These are phyloP conservation scores for Falco cherrug DNA, from an alignment of 2,797 vertebrate genomes.

Conservation along the genomic window DNA sequence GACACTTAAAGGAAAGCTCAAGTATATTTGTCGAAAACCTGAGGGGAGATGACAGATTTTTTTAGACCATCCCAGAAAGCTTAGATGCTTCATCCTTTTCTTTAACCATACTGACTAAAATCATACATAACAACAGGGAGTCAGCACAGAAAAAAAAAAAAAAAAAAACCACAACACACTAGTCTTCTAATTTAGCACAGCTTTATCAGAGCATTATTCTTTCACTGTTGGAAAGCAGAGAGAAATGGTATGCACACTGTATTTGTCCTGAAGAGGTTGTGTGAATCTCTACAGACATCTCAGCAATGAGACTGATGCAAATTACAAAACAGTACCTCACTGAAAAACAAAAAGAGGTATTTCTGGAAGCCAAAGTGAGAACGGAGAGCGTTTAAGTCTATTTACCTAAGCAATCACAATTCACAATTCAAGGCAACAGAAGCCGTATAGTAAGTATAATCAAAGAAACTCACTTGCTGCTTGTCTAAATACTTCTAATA, in stretches of 20 bases:
- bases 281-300: too few relatives aligned
- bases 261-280: neutral
- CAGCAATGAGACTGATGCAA: conserved; percentile 4
- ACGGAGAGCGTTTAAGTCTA: neutral
- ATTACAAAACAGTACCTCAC: conserved; percentile 7
- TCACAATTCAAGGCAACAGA: neutral
- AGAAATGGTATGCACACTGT: neutral
- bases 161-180: too few relatives aligned
- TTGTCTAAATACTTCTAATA: neutral
- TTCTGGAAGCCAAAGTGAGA: neutral
- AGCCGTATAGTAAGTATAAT: neutral
- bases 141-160: neutral
- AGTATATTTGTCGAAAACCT: neutral
- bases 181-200: neutral
- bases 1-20: neutral
- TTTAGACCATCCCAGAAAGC: neutral
- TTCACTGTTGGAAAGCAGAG: conserved; percentile 5
- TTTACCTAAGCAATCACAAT: neutral
- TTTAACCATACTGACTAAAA: neutral
- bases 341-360: conserved; percentile 2
- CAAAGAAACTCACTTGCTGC: neutral
- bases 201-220: neutral
- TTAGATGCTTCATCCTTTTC: neutral
- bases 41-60: neutral
- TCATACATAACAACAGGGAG: neutral